Evolutionary conservation across 2,888 invertebrate genomes (phyloP), one percentile per base, ranked within the genome.

Genomic region (Drosophila nr. fundita): DNA sequence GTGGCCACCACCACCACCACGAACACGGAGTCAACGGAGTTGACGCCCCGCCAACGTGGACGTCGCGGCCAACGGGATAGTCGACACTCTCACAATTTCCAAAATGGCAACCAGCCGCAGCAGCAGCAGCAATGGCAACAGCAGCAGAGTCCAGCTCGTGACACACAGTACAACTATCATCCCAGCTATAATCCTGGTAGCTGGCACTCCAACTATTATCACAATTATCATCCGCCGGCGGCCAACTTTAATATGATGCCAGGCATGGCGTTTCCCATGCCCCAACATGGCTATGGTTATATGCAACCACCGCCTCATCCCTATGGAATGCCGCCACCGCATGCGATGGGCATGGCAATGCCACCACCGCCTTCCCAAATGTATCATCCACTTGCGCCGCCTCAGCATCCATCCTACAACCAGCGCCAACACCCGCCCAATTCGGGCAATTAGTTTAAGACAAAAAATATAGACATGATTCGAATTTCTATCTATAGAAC

Each of bases 201-300:
- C 42, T 92, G 92, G 92, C 92, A 92, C 60, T 91, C 91, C 3
- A 92, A 92, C 72, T 92, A 90, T 54, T 78, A 90, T 66, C 92
- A 88, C 68, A 78, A 80, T 30, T 89, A 81, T 67, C 78, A 89
- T 62, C 83, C 75, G 34, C 74, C 83, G 7, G 70, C 78, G 42
- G 68, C 70, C 0, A 89, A 89, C 38, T 89, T 75, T 10, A 80
- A 80, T 50, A 89, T 89, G 80, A 83, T 81, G 59, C 80, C 80
- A 0, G 73, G 77, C 18, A 76, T 80, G 80, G 67, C 60, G 1
- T 88, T 74, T 32, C 76, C 84, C 7, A 68, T 84, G 69, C 83
- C 79, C 8, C 32, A 48, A 18, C 58, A 78, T 21, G 76, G 79
- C 30, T 87, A 88, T 62, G 86, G 87, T 4, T 83, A 87, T 6